Base-by-base conservation (phyloP, 2,797 vertebrate genomes). In the Monodelphis domestica region DNA sequence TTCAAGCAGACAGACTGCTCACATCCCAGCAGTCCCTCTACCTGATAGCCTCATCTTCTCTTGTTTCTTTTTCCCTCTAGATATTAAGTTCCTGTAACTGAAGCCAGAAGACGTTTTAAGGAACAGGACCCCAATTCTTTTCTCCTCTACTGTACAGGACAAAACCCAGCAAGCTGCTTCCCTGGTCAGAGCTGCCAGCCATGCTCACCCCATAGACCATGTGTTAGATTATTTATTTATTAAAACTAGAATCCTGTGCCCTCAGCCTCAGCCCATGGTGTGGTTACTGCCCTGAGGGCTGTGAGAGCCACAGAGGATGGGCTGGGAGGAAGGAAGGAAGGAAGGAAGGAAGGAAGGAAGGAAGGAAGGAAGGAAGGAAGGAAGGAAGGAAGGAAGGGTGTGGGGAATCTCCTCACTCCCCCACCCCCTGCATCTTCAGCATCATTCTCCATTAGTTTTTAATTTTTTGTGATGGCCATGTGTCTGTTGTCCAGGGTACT, bases 141-240 rank as follows among this genome's bases (percentile, higher is more conserved):
- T 98, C 98, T 97, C 96, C 95, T 97, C 98, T 97, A 51, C 98
- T 98, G 96, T 97, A 98, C 97, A 98, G 96, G 97, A 98, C 97
- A 95, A 97, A 97, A 93, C 97, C 95, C 96, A 91, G 93, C 98
- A 97, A 98, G 98, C 97, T 98, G 98, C 98, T 98, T 98, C 98
- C 98, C 97, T 94, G 96, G 90, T 98, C 98, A 96, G 97, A 98
- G 98, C 98, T 96, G 95, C 97, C 97, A 70, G 97, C 98, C 97
- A 97, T 97, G 97, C 98, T 98, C 98, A 96, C 89, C 53, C 98
- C 98, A 97, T 98, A 98, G 97, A 97, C 97, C 91, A 97, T 98
- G 97, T 99, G 98, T 98, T 98, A 98, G 99, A 98, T 98, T 98
- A 99, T 99, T 99, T 99, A 99, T 99, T 99, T 99, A 99, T 99